phyloP scores from a whole-genome alignment of 2,797 vertebrate species.

The Mormyrops boulengeri region DNA sequence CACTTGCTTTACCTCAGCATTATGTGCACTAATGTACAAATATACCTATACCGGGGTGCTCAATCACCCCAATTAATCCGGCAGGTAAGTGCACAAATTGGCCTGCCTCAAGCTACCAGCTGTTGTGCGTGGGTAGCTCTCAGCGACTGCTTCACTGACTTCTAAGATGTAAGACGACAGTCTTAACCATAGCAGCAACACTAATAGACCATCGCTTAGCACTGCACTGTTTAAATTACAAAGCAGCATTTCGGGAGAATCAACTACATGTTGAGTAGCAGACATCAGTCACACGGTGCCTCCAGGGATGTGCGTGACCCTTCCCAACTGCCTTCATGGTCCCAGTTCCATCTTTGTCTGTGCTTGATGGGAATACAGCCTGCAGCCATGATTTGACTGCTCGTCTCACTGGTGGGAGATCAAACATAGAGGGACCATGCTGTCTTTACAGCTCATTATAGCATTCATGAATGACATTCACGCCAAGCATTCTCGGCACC shows the following conservation, averaged over 20 bases:
- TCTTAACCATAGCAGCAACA: neutral
- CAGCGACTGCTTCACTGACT: neutral
- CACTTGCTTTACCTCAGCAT: neutral
- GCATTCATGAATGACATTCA: neutral
- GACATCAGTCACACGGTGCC: neutral
- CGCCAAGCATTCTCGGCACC: neutral
- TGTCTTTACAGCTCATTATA: neutral
- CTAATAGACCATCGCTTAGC: neutral
- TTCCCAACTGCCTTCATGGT: neutral
- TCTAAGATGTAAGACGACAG: neutral
- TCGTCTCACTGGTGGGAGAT: neutral
- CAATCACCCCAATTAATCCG: conserved; percentile 1
- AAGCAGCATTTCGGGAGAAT: neutral
- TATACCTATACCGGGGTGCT: neutral
- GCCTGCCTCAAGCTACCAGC: neutral
- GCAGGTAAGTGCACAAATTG: neutral
- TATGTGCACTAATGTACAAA: neutral
- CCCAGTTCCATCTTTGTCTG: conserved; percentile 1
- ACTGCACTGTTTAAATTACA: neutral
- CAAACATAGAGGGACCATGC: neutral
- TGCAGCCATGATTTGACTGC: conserved; percentile 2
- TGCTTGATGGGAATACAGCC: neutral
- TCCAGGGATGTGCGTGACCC: neutral
- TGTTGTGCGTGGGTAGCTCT: neutral
- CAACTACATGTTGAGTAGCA: neutral